Base-by-base conservation (phyloP, 1,140 invertebrate genomes). In the Cylas formicarius region DNA sequence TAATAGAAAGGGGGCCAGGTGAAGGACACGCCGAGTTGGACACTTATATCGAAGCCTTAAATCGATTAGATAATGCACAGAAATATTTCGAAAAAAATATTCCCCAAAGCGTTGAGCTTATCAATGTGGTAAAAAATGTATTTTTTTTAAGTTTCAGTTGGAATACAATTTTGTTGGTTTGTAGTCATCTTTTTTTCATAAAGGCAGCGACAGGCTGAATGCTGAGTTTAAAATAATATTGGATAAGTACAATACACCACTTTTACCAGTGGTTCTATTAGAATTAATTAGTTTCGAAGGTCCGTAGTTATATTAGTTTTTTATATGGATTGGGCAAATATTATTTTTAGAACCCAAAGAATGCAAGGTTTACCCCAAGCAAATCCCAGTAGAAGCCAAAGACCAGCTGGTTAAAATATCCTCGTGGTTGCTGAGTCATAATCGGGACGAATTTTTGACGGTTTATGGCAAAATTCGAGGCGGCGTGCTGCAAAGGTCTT, bases 41-140 rank as follows among this genome's bases (percentile, higher is more conserved):
- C 17, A 67, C 71, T 13, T 93, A 84, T 67, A 70, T 95, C 10
- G 72, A 84, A 56, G 83, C 88, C 2, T 78, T 97, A 69, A 85
- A 89, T 58, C 81, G 84, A 57, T 68, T 97, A 24, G 79, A 87
- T 33, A 82, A 83, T 52, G 91, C 93, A 33, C 82, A 90, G 57
- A 78, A 80, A 23, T 97, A 95, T 66, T 97, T 98, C 68, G 80
- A 90, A 58, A 86, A 87, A 61, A 86, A 93, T 62, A 94, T 94
- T 68, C 87, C 89, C 2, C 86, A 90, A 60, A 93, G 90, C 63
- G 86, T 93, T 19, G 92, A 97, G 71, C 66, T 96, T 35, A 86
- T 92, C 60, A 94, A 95, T 72, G 84, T 97, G 35, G 84, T 89
- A 59, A 74, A n/a, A 19, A 44, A 33, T 19, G 20, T n/a, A n/a